Conservation (phyloP, 2,113 vertebrate species). For the Aegypius monachus region DNA sequence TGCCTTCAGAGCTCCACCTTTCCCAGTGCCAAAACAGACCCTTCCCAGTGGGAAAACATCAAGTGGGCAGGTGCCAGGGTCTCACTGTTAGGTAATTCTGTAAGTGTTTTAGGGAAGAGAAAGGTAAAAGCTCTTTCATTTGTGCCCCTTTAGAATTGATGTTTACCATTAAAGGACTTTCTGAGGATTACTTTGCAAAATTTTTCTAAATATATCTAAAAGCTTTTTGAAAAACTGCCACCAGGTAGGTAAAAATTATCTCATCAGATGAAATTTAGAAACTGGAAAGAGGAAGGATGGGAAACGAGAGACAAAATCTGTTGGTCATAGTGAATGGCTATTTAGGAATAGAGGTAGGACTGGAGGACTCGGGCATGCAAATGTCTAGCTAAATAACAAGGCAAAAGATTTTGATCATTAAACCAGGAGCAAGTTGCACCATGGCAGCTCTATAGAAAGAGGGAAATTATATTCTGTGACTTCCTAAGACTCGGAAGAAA, state of each 20-base stretch:
- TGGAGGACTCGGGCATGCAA: not conserved
- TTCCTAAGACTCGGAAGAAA: not conserved
- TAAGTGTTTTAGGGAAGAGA: not conserved
- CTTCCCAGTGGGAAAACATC: not conserved
- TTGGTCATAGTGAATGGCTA: not conserved
- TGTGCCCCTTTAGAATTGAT: no score
- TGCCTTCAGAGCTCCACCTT: no score
- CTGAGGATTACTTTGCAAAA: not conserved
- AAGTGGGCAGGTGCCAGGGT: not conserved
- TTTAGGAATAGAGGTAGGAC: not conserved
- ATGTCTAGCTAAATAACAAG: not conserved
- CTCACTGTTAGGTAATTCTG: not conserved
- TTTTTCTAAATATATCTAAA: not conserved
- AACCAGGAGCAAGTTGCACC: not conserved
- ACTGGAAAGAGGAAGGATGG: not conserved
- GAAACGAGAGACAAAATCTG: not conserved
- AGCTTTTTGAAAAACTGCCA: not conserved
- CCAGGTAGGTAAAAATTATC: not conserved
- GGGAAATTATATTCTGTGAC: not conserved
- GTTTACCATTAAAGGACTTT: not conserved
- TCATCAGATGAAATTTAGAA: not conserved
- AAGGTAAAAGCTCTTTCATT: not conserved
- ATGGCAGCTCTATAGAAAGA: not conserved
- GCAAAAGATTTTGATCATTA: not conserved
- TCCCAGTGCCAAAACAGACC: not conserved